Percentiles rank a stretch among this genome's conserved stretches.
Evolutionary conservation across 2,888 invertebrate species (phyloP).

Genomic region (Dryococelus australis): DNA sequence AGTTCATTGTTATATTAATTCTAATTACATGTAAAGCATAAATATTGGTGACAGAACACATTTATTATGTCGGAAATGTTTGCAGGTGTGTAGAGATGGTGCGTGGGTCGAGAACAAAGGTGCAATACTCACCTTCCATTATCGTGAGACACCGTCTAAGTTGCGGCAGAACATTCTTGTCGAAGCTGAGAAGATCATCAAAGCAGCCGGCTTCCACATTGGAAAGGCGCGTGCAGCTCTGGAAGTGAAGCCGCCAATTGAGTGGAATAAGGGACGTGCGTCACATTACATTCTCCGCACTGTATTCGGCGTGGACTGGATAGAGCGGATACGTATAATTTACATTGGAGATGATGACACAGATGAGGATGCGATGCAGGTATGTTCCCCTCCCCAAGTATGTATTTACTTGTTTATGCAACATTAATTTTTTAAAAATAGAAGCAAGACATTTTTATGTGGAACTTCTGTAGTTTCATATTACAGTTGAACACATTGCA

Average conservation of each 20-base stretch:
- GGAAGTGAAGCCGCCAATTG: slow-evolving; percentile 90
- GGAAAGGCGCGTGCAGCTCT: slow-evolving; percentile 84
- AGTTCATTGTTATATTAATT: no score
- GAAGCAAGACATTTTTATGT: no score
- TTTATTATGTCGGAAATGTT: no score
- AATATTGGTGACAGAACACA: no score
- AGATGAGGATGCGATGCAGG: slow-evolving; percentile 91
- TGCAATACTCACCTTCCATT: slow-evolving; percentile 85
- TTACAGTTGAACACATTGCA: no score
- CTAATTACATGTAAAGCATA: no score
- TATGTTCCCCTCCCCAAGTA: slow-evolving; percentile 53
- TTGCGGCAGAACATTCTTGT: slow-evolving; percentile 73
- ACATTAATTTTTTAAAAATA: no score
- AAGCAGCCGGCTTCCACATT: slow-evolving; percentile 70
- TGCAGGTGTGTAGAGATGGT: slow-evolving; percentile 81
- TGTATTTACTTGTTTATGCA: no score
- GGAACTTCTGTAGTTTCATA: no score
- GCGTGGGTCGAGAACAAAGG: slow-evolving; percentile 95
- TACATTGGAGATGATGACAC: slow-evolving; percentile 90
- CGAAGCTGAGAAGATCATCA: slow-evolving; percentile 65
- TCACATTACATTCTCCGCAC: slow-evolving; percentile 90
- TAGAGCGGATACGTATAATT: slow-evolving; percentile 86
- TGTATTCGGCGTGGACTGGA: slow-evolving; percentile 91
- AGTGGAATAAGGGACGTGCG: slow-evolving; percentile 91
- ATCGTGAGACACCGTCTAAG: slow-evolving; percentile 79